A percentile compares a stretch with the other conserved stretches of the same genome.
Evolutionary conservation across 1,140 invertebrate genomes (phyloP).

Genomic region (Dreissena rostriformis): DNA sequence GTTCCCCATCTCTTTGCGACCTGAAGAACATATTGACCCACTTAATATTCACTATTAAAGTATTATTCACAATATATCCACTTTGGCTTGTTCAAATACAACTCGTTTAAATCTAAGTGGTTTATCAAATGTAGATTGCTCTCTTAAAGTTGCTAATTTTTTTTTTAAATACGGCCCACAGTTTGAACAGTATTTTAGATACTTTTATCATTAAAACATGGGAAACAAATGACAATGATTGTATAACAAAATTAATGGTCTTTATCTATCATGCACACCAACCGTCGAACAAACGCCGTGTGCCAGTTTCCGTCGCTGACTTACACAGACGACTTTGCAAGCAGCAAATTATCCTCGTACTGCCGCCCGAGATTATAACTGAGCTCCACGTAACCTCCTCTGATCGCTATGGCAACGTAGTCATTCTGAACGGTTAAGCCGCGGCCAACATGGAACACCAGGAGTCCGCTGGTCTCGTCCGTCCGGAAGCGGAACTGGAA

Average conservation of each 20-base stretch:
- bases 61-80: too few relatives aligned
- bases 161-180: too few relatives aligned
- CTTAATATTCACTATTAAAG: too few relatives aligned
- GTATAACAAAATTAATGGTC: too few relatives aligned
- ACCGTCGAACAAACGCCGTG: constrained; percentile 58
- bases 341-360: constrained; percentile 80
- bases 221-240: too few relatives aligned
- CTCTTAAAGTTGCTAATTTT: too few relatives aligned
- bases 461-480: constrained; percentile 85
- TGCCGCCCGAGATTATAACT: constrained; percentile 86
- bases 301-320: constrained; percentile 77
- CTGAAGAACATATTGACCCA: constrained; percentile 75
- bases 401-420: constrained; percentile 85
- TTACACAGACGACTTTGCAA: constrained; percentile 84
- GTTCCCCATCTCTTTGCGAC: constrained; percentile 86
- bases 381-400: constrained; percentile 85
- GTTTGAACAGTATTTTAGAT: too few relatives aligned
- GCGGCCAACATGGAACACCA: constrained; percentile 86
- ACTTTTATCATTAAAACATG: too few relatives aligned
- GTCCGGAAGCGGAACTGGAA: constrained; percentile 89
- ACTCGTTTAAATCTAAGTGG: too few relatives aligned
- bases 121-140: too few relatives aligned
- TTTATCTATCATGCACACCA: neutral
- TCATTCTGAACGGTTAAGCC: constrained; percentile 83
- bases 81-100: too few relatives aligned